Percentiles rank a stretch among this genome's conserved stretches.
Conservation (phyloP, 2,888 invertebrate genomes). For the Heliconius charithonia region DNA sequence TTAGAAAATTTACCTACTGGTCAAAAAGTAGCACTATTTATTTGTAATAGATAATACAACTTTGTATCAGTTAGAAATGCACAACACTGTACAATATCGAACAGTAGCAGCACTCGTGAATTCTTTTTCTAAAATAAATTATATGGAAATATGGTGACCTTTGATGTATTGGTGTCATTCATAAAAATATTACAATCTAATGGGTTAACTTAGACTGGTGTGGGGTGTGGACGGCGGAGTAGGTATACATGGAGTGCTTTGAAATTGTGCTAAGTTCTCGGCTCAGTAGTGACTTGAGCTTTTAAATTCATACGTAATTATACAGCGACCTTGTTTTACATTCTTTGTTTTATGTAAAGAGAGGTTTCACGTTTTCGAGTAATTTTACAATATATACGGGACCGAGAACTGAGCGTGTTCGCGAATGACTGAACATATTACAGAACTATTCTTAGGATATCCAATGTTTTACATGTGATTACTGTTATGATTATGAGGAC, state of each 20-base stretch:
- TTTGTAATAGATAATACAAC: conserved; percentile 9
- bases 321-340: conserved; percentile 39
- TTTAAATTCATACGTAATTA: conserved; percentile 34
- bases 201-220: conserved; percentile 31
- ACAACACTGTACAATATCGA: conserved; percentile 25
- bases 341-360: conserved; percentile 29
- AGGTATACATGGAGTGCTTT: conserved; percentile 57
- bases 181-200: conserved; percentile 29
- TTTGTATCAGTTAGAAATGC: conserved; percentile 21
- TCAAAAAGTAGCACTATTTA: neutral
- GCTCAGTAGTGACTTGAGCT: conserved; percentile 56
- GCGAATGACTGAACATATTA: conserved; percentile 70
- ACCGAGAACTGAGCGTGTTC: conserved; percentile 66
- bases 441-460: conserved; percentile 65
- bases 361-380: conserved; percentile 40
- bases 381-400: conserved; percentile 60
- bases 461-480: conserved; percentile 73
- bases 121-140: conserved; percentile 9
- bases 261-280: conserved; percentile 63
- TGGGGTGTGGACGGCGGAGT: conserved; percentile 47
- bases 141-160: neutral
- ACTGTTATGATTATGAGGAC: conserved; percentile 63
- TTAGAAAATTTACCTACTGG: neutral
- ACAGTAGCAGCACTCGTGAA: conserved; percentile 13
- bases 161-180: conserved; percentile 12